Evolutionary conservation across 2,113 vertebrate species (phyloP).

Genomic region (Isichthys henryi): DNA sequence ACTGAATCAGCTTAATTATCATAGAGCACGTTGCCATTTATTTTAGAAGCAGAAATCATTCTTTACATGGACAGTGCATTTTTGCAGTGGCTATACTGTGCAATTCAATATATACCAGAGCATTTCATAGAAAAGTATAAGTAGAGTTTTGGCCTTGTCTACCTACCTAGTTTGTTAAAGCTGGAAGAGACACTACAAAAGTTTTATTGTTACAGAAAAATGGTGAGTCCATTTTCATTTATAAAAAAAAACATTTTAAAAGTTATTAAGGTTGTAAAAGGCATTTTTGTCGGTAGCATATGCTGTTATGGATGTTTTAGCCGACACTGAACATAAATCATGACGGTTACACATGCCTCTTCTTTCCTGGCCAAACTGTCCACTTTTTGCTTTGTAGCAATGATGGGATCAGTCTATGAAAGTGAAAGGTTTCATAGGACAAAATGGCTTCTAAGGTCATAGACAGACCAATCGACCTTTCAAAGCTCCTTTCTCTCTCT

Average conservation of each 20-base stretch:
- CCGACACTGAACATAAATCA: background rate
- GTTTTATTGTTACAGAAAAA: background rate
- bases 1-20: background rate
- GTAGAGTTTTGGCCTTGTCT: background rate
- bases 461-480: constrained; percentile 63
- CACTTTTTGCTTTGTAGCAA: constrained; percentile 46
- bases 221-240: background rate
- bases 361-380: constrained; percentile 49
- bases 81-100: background rate
- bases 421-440: constrained; percentile 49
- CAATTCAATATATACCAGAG: background rate
- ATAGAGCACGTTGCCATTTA: background rate
- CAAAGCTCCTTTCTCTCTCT: constrained; percentile 19
- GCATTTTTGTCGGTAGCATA: background rate
- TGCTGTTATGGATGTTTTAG: background rate
- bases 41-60: background rate
- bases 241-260: background rate
- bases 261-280: constrained; percentile 1
- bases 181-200: background rate
- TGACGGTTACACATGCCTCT: background rate
- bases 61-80: background rate
- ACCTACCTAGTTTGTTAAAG: background rate
- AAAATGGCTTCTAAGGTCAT: constrained; percentile 59
- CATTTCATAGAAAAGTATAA: background rate
- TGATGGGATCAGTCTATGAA: constrained; percentile 46